phyloP scores from a whole-genome alignment of 2,113 vertebrate species.

The Cariama cristata region DNA sequence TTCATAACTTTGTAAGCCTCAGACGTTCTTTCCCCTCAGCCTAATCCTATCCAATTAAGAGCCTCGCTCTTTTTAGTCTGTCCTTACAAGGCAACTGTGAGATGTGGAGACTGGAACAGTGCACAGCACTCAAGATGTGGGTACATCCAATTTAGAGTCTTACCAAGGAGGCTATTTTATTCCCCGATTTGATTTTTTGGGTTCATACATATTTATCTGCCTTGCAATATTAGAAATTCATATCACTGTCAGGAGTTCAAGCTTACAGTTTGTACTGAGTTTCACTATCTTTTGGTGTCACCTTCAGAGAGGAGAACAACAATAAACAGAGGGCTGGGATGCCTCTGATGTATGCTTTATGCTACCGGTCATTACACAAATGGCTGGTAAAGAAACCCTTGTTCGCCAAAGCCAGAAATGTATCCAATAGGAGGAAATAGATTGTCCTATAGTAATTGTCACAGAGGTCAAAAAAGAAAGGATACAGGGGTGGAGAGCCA shows the following conservation, averaged over 20 bases:
- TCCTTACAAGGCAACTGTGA: neutral
- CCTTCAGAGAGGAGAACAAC: conserved; percentile 37
- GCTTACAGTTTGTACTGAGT: neutral
- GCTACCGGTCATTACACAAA: conserved; percentile 32
- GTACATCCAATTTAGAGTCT: neutral
- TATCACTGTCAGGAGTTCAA: conserved; percentile 27
- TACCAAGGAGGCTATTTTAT: neutral
- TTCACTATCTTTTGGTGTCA: conserved; percentile 54
- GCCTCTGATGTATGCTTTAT: neutral
- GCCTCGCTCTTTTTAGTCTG: neutral
- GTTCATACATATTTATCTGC: conserved; percentile 25
- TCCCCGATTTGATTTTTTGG: neutral
- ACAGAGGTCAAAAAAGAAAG: neutral
- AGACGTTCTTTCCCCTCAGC: neutral
- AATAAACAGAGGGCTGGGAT: neutral
- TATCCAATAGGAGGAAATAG: neutral
- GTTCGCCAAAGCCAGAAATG: neutral
- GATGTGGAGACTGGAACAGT: neutral
- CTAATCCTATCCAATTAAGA: neutral
- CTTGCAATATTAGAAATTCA: conserved; percentile 39
- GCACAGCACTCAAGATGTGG: neutral
- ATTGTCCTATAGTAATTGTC: neutral
- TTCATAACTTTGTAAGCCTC: neutral
- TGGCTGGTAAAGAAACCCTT: neutral
- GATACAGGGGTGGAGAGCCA: neutral